These are phyloP conservation scores for Orussus abietinus DNA, from an alignment of 1,140 invertebrate genomes.

Conservation along the genomic window DNA sequence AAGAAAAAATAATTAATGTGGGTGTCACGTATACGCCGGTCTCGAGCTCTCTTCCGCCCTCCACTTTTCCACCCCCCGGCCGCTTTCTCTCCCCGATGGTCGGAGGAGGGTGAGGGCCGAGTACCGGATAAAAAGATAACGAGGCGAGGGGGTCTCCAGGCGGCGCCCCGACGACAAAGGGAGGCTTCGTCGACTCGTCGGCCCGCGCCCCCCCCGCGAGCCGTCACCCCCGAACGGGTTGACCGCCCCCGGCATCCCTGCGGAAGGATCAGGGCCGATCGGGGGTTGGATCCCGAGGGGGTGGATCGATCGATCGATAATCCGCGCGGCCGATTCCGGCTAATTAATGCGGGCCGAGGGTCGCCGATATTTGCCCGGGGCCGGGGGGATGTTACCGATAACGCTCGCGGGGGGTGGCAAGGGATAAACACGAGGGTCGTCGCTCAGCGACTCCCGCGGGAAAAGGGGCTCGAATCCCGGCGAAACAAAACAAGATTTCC, in stretches of 20 bases:
- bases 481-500: slow-evolving; percentile 47
- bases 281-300: no score
- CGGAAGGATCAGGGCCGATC: no score
- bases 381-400: slow-evolving; percentile 23
- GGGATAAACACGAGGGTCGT: slow-evolving; percentile 35
- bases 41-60: slow-evolving; percentile 11
- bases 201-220: no score
- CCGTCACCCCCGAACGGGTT: no score
- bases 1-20: slow-evolving; percentile 45
- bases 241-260: no score
- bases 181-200: slow-evolving; percentile 21
- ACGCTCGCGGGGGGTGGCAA: slow-evolving; percentile 20
- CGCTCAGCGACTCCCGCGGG: slow-evolving; percentile 24
- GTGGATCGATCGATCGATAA: no score
- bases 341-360: slow-evolving; percentile 29
- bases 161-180: no score
- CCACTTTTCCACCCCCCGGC: slow-evolving; percentile 7
- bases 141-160: no score
- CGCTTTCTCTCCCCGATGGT: slow-evolving; percentile 14
- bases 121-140: slow-evolving; percentile 44
- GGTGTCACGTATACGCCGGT: slow-evolving; percentile 35
- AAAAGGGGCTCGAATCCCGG: slow-evolving; percentile 27
- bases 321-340: slow-evolving; percentile 21
- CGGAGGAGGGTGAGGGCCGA: slow-evolving; percentile 25
- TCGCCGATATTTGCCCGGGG: slow-evolving; percentile 26